Evolutionary conservation across 2,797 vertebrate genomes (phyloP), one percentile per base, ranked within the genome.

Genomic region (Crocidura indochinensis): DNA sequence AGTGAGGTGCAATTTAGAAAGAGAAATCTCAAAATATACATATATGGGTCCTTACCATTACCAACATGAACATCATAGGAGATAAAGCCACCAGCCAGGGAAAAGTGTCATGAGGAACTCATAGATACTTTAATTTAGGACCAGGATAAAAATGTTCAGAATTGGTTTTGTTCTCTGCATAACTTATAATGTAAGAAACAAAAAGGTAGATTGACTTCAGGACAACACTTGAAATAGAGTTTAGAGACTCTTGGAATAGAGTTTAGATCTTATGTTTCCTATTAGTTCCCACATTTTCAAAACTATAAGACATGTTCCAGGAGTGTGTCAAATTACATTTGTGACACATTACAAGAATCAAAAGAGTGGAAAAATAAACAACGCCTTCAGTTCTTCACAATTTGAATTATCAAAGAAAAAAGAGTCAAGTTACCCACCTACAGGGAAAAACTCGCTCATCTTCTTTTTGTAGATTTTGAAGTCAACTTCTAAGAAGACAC

Each of bases 401-500:
- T 19, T 53, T 9, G 22, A 69, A 53, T 88, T 38, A 38, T 65
- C 80, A 93, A 94, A 87, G 84, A 71, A 75, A 94, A 76, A 60
- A 0, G n/a, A 44, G 91, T 82, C 38, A 38, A 11, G 71, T 9
- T 11, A 97, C 97, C 67, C 98, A 99, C 99, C 99, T 98, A 98
- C 96, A 46, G 98, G 97, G 97, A 99, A 99, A 96, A 98, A 97
- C 64, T 98, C 97, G 2, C 98, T 97, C 99, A 99, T 99, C 98
- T 99, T 99, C 97, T 99, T 99, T 97, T 99, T 99, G 98, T 99
- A 99, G 98, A 99, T 99, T 97, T 98, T 98, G 97, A 98, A 99
- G 97, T 99, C 99, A 6, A 98, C 98, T 96, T 99, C 99, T 95
- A 99, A 98, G 98, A 99, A 99, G 97, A 99, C 99, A 1, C 99